Conservation (phyloP, 2,888 invertebrate genomes). For the Lamproptera curius region DNA sequence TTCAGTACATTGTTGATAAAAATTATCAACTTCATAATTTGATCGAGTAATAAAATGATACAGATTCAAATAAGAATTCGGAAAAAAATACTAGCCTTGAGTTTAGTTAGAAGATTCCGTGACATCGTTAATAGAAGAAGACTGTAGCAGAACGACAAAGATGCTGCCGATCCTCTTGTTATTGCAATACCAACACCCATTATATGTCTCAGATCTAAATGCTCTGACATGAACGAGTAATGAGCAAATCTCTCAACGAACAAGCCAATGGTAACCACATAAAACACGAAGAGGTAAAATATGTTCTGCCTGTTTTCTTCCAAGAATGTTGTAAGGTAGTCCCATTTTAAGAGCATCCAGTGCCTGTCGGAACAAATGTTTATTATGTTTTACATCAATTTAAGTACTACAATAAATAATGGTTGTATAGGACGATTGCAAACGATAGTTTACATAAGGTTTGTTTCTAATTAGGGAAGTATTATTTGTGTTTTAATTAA, state of each 20-base stretch:
- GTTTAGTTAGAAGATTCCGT: slow-evolving; percentile 93
- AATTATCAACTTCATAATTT: too few relatives aligned
- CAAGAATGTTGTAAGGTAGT: slow-evolving; percentile 91
- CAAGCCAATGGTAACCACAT: slow-evolving; percentile 94
- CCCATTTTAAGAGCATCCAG: slow-evolving; percentile 91
- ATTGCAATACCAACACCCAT: slow-evolving; percentile 99
- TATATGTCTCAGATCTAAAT: slow-evolving; percentile 95
- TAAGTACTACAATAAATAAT: too few relatives aligned
- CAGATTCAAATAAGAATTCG: too few relatives aligned
- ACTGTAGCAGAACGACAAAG: slow-evolving; percentile 96
- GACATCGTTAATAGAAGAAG: slow-evolving; percentile 95
- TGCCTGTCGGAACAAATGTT: too few relatives aligned
- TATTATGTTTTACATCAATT: too few relatives aligned
- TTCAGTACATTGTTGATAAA: too few relatives aligned
- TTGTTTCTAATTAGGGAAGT: too few relatives aligned
- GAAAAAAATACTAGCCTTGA: too few relatives aligned
- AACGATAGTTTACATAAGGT: too few relatives aligned
- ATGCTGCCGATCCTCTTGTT: slow-evolving; percentile 95
- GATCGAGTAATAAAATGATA: too few relatives aligned
- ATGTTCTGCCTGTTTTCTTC: slow-evolving; percentile 98
- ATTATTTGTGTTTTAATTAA: too few relatives aligned
- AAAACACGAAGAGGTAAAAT: slow-evolving; percentile 95
- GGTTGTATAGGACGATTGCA: too few relatives aligned
- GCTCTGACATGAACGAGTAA: slow-evolving; percentile 97
- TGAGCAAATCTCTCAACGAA: slow-evolving; percentile 97